Percentiles rank a stretch among this genome's conserved stretches.
phyloP scores from a whole-genome alignment of 2,888 invertebrate genomes.

The Drosophila paramelanica region DNA sequence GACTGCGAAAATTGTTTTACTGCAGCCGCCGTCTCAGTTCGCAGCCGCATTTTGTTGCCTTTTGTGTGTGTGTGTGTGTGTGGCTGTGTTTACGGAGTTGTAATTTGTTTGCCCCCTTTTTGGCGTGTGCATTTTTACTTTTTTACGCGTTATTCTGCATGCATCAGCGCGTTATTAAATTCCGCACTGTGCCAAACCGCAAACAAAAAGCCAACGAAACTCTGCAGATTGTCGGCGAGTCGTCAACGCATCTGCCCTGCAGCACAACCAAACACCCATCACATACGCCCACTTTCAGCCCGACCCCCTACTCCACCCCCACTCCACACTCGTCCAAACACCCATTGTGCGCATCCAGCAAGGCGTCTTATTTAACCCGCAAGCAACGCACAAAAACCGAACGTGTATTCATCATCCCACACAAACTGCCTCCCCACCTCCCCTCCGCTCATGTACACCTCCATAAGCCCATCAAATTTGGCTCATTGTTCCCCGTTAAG shows the following conservation, averaged over 20 bases:
- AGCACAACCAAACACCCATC: not conserved
- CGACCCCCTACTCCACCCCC: not conserved
- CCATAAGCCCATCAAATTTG: constrained; percentile 51
- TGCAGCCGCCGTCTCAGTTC: constrained; percentile 48
- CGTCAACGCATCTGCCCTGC: constrained; percentile 44
- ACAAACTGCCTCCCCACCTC: not conserved
- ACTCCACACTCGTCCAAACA: not conserved
- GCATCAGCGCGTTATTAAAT: constrained; percentile 80
- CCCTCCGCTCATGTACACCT: not conserved
- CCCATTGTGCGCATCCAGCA: constrained; percentile 5
- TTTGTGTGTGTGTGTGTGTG: constrained; percentile 13
- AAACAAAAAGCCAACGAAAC: constrained; percentile 50
- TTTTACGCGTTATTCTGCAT: constrained; percentile 81
- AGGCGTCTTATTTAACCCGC: constrained; percentile 71
- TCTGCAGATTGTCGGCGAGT: constrained; percentile 44
- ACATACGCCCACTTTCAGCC: not conserved
- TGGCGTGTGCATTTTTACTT: constrained; percentile 74
- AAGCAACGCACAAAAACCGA: constrained; percentile 45
- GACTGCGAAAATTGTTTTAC: constrained; percentile 81
- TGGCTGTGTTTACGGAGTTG: constrained; percentile 34
- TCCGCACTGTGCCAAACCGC: constrained; percentile 56
- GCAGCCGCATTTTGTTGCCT: constrained; percentile 3
- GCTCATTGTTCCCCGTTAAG: constrained; percentile 51
- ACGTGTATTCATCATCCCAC: constrained; percentile 8
- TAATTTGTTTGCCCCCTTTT: constrained; percentile 72